phyloP scores from a whole-genome alignment of 2,797 vertebrate species.

The Streptopelia turtur region DNA sequence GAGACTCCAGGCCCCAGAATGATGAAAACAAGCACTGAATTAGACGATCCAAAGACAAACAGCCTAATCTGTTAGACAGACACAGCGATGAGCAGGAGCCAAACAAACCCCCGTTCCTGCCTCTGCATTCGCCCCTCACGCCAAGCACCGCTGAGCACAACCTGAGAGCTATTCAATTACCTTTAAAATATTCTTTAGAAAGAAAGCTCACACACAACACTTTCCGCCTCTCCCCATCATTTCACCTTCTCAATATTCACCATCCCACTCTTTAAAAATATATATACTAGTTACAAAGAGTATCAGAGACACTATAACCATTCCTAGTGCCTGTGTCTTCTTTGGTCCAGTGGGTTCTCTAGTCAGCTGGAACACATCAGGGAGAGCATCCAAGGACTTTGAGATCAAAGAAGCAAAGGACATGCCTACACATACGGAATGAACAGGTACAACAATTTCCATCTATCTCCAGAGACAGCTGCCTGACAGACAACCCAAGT shows the following conservation, averaged over 20 bases:
- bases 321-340: not conserved
- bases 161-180: not conserved
- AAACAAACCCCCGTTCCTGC: not conserved
- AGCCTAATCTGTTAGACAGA: conserved; percentile 15
- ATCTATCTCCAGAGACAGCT: not conserved
- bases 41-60: conserved; percentile 11
- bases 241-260: not conserved
- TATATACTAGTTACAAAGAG: not conserved
- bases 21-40: conserved; percentile 21
- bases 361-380: not conserved
- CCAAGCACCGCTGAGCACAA: not conserved
- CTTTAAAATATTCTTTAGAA: not conserved
- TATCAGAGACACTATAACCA: not conserved
- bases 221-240: not conserved
- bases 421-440: not conserved
- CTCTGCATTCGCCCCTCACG: not conserved
- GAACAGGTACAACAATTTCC: not conserved
- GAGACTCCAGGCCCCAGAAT: conserved; percentile 38
- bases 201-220: not conserved
- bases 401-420: not conserved
- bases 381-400: not conserved
- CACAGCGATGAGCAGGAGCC: not conserved
- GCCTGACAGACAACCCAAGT: not conserved
- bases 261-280: not conserved
- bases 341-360: not conserved